Conservation (phyloP, 1,140 invertebrate species). For the Tachypleus tridentatus region DNA sequence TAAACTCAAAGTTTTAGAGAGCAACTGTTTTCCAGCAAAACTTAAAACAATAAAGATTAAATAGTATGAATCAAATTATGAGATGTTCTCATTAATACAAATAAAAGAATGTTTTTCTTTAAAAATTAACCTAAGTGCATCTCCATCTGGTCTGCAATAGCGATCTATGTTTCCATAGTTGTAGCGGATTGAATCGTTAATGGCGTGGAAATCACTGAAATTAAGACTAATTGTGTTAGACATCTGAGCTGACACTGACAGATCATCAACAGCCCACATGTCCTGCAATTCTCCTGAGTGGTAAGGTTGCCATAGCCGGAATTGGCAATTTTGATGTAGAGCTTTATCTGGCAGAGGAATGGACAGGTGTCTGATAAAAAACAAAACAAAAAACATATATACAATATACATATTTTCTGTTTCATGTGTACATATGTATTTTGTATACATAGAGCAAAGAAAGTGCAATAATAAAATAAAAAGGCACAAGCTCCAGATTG, state of each 20-base stretch:
- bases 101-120: too few species aligned
- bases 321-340: constrained; percentile 29
- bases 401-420: too few species aligned
- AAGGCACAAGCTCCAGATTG: too few species aligned
- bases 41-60: too few species aligned
- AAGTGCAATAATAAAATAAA: too few species aligned
- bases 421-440: too few species aligned
- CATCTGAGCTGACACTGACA: constrained; percentile 30
- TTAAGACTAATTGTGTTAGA: constrained; percentile 33
- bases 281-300: constrained; percentile 35
- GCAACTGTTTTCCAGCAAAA: too few species aligned
- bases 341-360: constrained; percentile 26
- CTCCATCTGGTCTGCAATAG: constrained; percentile 17
- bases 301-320: constrained; percentile 36
- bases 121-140: constrained; percentile 1
- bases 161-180: constrained; percentile 14
- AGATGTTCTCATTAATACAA: too few species aligned
- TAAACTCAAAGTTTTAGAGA: too few species aligned
- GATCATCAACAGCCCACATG: constrained; percentile 39
- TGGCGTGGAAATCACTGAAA: constrained; percentile 29
- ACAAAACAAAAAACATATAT: too few species aligned
- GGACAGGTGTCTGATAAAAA: not conserved
- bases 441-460: too few species aligned
- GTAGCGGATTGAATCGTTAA: constrained; percentile 18
- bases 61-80: too few species aligned